These are phyloP conservation scores for Podilymbus podiceps DNA, from an alignment of 2,113 vertebrate species.

Conservation along the genomic window DNA sequence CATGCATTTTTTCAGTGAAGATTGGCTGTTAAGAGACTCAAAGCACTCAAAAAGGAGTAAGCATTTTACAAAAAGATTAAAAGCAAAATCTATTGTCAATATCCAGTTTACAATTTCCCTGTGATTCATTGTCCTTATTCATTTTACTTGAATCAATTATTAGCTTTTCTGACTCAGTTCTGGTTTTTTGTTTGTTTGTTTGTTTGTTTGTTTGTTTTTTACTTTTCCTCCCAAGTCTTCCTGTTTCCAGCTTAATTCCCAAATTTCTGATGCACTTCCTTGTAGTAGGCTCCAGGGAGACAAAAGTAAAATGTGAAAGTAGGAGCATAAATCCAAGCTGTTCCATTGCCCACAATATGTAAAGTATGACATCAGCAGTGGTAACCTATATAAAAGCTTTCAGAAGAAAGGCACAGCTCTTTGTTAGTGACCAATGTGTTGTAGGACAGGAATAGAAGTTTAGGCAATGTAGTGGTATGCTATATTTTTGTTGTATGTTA, in stretches of 20 bases:
- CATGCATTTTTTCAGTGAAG: neutral
- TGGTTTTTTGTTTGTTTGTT: no score
- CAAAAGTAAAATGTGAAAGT: neutral
- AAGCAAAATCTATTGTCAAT: neutral
- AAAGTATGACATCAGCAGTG: neutral
- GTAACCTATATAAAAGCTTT: neutral
- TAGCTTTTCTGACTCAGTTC: neutral
- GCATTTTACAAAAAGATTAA: neutral
- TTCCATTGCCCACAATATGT: neutral
- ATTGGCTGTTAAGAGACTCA: neutral
- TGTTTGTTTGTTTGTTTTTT: no score
- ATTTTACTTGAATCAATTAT: neutral
- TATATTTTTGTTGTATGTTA: neutral
- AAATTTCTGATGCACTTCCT: neutral
- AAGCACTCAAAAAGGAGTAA: neutral
- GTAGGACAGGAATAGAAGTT: neutral
- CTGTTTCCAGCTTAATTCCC: neutral
- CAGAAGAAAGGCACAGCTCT: neutral
- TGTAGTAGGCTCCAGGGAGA: neutral
- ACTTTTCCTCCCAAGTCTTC: neutral
- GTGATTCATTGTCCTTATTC: neutral
- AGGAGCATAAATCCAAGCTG: neutral
- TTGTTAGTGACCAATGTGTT: neutral
- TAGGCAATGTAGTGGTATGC: neutral
- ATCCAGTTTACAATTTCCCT: neutral